Base-by-base conservation (phyloP, 2,797 vertebrate genomes). In the Harpagifer antarcticus region DNA sequence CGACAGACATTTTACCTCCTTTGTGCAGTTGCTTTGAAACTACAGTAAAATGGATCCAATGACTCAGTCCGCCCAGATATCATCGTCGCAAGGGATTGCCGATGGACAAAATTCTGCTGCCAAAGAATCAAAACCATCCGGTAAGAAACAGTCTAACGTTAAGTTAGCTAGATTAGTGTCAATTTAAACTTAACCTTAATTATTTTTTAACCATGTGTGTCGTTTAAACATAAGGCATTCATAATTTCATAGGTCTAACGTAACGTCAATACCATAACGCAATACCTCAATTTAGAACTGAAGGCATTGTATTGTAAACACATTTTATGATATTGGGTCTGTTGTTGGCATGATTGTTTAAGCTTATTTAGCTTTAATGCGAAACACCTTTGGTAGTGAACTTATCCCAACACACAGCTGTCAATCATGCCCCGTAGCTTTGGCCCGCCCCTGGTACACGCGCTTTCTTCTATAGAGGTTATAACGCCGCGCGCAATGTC, bases 31-130 rank as follows among this genome's bases (percentile, higher is more conserved):
- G 74, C 68, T 64, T 72, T 63, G 42, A 81, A 85, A 65, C 69
- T 54, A 71, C 68, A 79, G 50, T 27, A 93, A 91, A 89, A 96
- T 96, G 95, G 95, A 96, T 88, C 90, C 93, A 83, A 91, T 89
- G 90, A 95, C 90, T 76, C 95, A 96, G 84, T 95, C 95, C 79
- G 77, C 93, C 84, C 94, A 94, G 90, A 95, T 96, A 82, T 93
- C 95, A 8, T 95, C 95, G 91, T 96, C 95, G 76, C 92, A 95
- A 66, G 94, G 94, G 47, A 70, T 94, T 37, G 91, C 87, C 64
- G 95, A 96, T 85, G 94, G 93, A 86, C 94, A 94, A 4, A 93
- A 91, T 84, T 87, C 93, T 62, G 83, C 92, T 83, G 74, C 88
- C 83, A 94, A 94, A 94, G 95, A 95, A 62, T 91, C 93, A 17